Evolutionary conservation across 2,113 vertebrate species (phyloP).

Genomic region (Theristicus caerulescens): DNA sequence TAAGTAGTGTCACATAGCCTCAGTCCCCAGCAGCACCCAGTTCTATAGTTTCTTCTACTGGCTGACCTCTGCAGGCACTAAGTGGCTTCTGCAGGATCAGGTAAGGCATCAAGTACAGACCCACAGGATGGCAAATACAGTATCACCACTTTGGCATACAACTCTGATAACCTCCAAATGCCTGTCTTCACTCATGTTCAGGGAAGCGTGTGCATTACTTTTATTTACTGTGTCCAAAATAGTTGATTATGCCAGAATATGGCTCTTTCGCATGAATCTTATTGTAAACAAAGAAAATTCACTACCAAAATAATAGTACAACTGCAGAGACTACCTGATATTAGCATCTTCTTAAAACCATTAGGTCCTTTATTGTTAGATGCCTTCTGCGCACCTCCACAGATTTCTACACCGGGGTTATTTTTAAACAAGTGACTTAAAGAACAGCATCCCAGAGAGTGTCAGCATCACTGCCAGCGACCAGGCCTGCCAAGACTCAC

Average conservation of each 20-base stretch:
- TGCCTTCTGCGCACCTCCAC: neutral
- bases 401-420: neutral
- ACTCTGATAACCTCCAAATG: neutral
- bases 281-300: neutral
- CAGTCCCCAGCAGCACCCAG: neutral
- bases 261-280: neutral
- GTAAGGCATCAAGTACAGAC: neutral
- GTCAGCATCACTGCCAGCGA: neutral
- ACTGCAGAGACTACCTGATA: neutral
- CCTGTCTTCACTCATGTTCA: neutral
- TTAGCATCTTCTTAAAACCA: neutral
- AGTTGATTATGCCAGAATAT: neutral
- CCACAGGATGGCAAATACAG: neutral
- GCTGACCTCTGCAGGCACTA: neutral
- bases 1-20: too few species aligned
- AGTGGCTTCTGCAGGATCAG: neutral
- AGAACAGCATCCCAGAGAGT: neutral
- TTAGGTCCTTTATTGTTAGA: neutral
- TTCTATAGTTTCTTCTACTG: neutral
- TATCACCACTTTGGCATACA: neutral
- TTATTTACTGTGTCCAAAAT: neutral
- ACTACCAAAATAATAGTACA: neutral
- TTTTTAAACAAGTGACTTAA: neutral
- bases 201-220: neutral
- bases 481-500: neutral